Evolutionary conservation across 2,888 invertebrate genomes (phyloP).

Genomic region (Conistra vaccinii): DNA sequence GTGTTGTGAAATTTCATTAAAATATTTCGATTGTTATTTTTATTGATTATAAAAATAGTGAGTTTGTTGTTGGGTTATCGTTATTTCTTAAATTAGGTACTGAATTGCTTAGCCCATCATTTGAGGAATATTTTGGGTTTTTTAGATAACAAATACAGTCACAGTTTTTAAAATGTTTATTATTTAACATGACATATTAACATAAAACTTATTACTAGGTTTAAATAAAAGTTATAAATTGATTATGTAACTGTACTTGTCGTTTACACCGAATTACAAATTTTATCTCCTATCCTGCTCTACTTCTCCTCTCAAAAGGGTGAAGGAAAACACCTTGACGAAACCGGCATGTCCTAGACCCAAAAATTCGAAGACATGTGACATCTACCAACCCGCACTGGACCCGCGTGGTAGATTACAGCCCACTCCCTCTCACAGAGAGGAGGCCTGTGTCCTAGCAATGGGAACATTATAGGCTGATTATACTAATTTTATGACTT

Average conservation of each 20-base stretch:
- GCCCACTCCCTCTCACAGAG: too few relatives aligned
- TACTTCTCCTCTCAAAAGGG: too few relatives aligned
- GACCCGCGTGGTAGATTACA: too few relatives aligned
- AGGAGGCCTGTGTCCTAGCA: too few relatives aligned
- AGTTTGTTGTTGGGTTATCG: conserved; percentile 15
- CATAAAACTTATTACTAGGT: conserved; percentile 35
- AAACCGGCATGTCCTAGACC: too few relatives aligned
- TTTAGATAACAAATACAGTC: not conserved
- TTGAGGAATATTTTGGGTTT: conserved; percentile 9
- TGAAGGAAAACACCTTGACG: too few relatives aligned
- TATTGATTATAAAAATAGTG: conserved; percentile 37
- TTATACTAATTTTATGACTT: not conserved
- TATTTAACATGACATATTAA: conserved; percentile 18
- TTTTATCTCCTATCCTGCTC: too few relatives aligned
- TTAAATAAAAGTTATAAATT: not conserved
- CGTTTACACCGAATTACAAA: not conserved
- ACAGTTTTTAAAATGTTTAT: conserved; percentile 19
- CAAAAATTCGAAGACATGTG: too few relatives aligned
- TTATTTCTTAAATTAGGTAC: conserved; percentile 16
- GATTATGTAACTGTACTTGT: not conserved
- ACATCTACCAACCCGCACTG: too few relatives aligned
- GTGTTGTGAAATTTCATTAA: conserved; percentile 68
- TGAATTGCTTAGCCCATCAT: not conserved
- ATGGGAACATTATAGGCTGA: too few relatives aligned
- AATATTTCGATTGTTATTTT: conserved; percentile 68